A percentile compares a stretch with the other conserved stretches of the same genome.
phyloP scores from a whole-genome alignment of 37 sponge, comb jelly and placozoan genomes.

The Petrosia ficiformis region DNA sequence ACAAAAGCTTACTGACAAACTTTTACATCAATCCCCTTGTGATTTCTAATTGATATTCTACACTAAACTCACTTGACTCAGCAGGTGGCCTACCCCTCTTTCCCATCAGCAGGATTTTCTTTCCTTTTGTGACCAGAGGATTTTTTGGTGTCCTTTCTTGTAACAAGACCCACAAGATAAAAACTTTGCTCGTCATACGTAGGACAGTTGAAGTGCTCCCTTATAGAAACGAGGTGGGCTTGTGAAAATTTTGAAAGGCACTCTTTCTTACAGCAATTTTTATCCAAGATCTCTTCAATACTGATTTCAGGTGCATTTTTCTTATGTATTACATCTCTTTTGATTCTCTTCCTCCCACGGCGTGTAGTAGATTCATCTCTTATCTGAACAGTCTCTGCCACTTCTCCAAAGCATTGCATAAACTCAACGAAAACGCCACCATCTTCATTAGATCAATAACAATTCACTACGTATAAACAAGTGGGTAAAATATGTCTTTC shows the following conservation, averaged over 20 bases:
- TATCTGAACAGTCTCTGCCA: no score
- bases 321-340: conserved; percentile 20
- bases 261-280: conserved; percentile 14
- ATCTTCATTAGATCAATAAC: no score
- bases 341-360: conserved; percentile 30
- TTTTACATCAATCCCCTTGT: conserved; percentile 20
- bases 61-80: conserved; percentile 36
- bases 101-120: conserved; percentile 17
- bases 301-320: conserved; percentile 39
- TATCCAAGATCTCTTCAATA: background rate
- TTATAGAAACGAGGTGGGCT: conserved; percentile 16
- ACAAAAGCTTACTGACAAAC: conserved; percentile 59
- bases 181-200: conserved; percentile 47
- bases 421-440: no score
- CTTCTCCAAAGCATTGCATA: no score
- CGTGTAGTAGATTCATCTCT: no score
- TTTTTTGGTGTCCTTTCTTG: conserved; percentile 24
- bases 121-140: conserved; percentile 41
- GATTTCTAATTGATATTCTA: conserved; percentile 28
- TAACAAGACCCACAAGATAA: conserved; percentile 40
- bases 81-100: conserved; percentile 49
- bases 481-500: no score
- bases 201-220: conserved; percentile 28
- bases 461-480: no score
- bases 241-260: conserved; percentile 20